These are phyloP conservation scores for Porites lutea DNA, from an alignment of 64 coral and sea anemone genomes.

Conservation along the genomic window DNA sequence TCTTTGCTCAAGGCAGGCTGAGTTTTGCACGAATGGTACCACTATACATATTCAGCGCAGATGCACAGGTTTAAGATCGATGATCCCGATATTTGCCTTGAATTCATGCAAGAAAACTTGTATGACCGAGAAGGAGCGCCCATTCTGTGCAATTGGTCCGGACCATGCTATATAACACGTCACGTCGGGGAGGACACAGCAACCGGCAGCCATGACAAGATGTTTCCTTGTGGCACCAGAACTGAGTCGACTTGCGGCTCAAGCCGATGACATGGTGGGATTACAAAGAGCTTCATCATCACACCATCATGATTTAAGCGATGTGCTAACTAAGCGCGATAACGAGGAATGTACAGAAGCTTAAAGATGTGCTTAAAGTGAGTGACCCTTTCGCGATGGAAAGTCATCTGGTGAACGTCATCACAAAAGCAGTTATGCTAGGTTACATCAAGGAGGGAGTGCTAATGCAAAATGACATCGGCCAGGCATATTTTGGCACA, in stretches of 20 bases:
- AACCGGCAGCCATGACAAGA: constrained; percentile 10
- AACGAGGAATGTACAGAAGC: neutral
- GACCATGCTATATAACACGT: constrained; percentile 60
- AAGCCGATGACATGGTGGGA: no score
- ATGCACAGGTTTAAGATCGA: constrained; percentile 8
- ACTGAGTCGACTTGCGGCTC: constrained; percentile 6
- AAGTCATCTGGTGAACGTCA: neutral
- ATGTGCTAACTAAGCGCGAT: neutral
- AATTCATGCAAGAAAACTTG: constrained; percentile 12
- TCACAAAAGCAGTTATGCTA: neutral
- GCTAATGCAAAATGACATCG: neutral
- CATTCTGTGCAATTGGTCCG: constrained; percentile 64
- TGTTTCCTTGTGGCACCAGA: constrained; percentile 30
- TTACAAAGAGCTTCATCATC: neutral
- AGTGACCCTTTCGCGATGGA: neutral
- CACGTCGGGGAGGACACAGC: constrained; percentile 54
- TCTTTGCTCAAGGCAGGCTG: constrained; percentile 35
- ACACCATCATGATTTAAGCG: neutral
- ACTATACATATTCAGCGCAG: constrained; percentile 10
- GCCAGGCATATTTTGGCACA: neutral
- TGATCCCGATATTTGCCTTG: neutral
- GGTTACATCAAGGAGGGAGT: neutral
- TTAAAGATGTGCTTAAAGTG: neutral
- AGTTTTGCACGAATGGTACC: constrained; percentile 47
- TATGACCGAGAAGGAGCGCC: constrained; percentile 62